Base-by-base conservation (phyloP, 2,888 invertebrate genomes). In the Sinelater perroti region DNA sequence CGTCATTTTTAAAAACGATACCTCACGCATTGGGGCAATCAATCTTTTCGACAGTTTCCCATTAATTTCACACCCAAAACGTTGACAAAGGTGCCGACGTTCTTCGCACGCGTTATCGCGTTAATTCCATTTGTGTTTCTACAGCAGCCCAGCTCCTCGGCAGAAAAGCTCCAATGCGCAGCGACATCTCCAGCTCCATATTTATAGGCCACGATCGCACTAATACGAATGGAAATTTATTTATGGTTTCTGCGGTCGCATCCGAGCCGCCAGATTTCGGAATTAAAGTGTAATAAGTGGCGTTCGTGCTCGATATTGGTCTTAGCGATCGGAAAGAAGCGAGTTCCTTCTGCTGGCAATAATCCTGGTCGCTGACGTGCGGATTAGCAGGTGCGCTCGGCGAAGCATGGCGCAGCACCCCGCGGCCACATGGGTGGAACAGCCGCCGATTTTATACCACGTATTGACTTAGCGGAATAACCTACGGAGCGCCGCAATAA, bases 311-410 rank as follows among this genome's bases (percentile, higher is more conserved):
- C 24, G 13, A 36, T 49, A 49, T 49, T 49, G 47, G n/a, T 24
- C 36, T 30, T 35, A 13, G 35, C 36, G 26, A 49, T 49, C 20
- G 47, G 18, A 36, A 49, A 10, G 36, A 24, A 24, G 47, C 21
- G 36, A 36, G 36, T 24, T 49, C 47, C 33, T 51, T 28, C n/a
- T n/a, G 8, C 10, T 17, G 16, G 35, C 42, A 45, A 33, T 45
- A 53, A 45, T 53, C 33, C 45, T 18, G 11, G 17, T 45, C 35
- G 21, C 53, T 42, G 53, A 45, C 45, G 45, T 53, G 44, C 11
- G 53, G 35, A 44, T 53, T 53, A 45, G 35, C 35, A 35, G 45
- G 36, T 45, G 44, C 45, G 35, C 35, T 20, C 24, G 24, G 11
- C 30, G 11, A 20, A 30, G 33, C n/a, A n/a, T n/a, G n/a, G 18